Percentiles rank a stretch among this genome's conserved stretches.
Evolutionary conservation across 2,888 invertebrate genomes (phyloP).

Genomic region (Eupithecia subfuscata): DNA sequence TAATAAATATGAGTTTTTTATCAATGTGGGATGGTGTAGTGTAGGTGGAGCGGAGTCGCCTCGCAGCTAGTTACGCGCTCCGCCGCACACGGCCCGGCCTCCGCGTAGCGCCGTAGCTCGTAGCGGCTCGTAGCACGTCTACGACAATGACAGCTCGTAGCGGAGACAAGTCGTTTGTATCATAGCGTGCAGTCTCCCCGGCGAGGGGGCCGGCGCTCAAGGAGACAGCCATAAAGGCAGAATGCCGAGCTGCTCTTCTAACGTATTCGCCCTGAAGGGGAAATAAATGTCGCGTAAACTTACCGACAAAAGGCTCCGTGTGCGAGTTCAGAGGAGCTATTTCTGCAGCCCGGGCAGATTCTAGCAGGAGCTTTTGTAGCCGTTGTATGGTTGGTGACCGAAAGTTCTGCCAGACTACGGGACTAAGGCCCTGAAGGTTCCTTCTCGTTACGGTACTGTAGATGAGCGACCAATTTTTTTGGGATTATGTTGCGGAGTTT

Average conservation of each 20-base stretch:
- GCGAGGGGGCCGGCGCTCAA: neutral
- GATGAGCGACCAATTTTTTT: neutral
- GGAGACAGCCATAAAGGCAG: constrained; percentile 7
- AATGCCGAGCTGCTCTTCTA: constrained; percentile 14
- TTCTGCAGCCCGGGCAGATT: constrained; percentile 13
- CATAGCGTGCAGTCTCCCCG: neutral
- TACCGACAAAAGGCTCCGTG: constrained; percentile 20
- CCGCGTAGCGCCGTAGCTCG: constrained; percentile 33
- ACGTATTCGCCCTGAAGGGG: constrained; percentile 18
- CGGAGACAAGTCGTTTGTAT: neutral
- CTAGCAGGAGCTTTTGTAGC: neutral
- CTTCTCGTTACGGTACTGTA: neutral
- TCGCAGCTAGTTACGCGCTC: constrained; percentile 49
- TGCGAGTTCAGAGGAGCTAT: constrained; percentile 18
- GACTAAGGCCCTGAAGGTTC: neutral
- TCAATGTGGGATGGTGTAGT: constrained; percentile 23
- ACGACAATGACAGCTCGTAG: constrained; percentile 33
- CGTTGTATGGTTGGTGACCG: neutral
- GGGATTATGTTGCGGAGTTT: constrained; percentile 12
- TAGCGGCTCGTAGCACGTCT: constrained; percentile 33
- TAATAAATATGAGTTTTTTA: constrained; percentile 27
- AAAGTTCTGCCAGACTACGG: neutral
- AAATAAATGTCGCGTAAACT: constrained; percentile 32
- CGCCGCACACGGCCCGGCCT: constrained; percentile 41
- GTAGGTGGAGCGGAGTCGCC: constrained; percentile 39